These are phyloP conservation scores for Crematogaster levior DNA, from an alignment of 2,888 invertebrate genomes.

Conservation along the genomic window DNA sequence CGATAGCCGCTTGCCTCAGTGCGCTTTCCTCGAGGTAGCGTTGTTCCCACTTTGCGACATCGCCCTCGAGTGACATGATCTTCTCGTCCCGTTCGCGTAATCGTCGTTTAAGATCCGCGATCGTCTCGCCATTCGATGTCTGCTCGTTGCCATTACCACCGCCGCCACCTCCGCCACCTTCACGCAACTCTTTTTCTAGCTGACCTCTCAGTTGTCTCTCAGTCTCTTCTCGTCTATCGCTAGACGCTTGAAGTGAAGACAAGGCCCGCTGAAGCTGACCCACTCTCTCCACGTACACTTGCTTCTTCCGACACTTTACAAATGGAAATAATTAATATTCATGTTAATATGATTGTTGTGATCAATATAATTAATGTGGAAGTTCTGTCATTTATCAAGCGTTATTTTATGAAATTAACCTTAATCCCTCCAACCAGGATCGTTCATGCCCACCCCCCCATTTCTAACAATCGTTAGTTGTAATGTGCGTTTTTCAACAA, in stretches of 20 bases:
- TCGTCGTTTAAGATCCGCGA: constrained; percentile 88
- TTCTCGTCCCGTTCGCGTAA: constrained; percentile 90
- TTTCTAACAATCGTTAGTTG: too few species aligned
- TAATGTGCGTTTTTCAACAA: too few species aligned
- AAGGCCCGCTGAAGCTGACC: constrained; percentile 93
- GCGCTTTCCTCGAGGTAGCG: constrained; percentile 94
- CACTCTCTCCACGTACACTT: constrained; percentile 94
- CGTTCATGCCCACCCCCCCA: too few species aligned
- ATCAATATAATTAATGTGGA: background rate
- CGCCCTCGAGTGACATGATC: constrained; percentile 91
- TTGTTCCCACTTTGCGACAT: constrained; percentile 95
- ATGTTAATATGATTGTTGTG: background rate
- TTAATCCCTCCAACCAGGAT: too few species aligned
- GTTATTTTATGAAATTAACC: too few species aligned
- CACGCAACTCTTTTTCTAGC: constrained; percentile 93
- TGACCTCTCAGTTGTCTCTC: constrained; percentile 94
- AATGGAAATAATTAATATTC: constrained; percentile 36
- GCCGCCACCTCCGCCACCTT: constrained; percentile 80
- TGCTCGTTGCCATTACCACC: constrained; percentile 83
- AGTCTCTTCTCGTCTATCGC: constrained; percentile 94
- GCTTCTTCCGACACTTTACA: constrained; percentile 92
- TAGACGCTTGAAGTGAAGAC: constrained; percentile 93
- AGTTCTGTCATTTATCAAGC: too few species aligned
- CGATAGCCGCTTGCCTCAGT: constrained; percentile 92
- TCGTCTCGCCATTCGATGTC: constrained; percentile 87